Percentiles rank a stretch among this genome's conserved stretches.
Conservation (phyloP, 2,888 invertebrate genomes). For the Cephus pygmeus region DNA sequence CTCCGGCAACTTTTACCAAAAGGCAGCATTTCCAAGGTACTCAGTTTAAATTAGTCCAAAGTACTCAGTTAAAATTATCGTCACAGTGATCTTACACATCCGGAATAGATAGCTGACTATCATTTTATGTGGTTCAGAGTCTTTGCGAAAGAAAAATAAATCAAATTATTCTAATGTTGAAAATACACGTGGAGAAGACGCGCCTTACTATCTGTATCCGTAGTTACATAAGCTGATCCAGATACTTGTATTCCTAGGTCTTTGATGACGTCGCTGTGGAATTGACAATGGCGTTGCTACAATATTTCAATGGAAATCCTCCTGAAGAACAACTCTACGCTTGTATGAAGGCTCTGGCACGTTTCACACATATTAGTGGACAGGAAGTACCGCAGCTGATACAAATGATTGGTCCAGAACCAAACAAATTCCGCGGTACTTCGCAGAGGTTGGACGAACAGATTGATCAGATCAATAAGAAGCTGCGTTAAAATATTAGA, state of each 20-base stretch:
- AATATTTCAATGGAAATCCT: constrained; percentile 85
- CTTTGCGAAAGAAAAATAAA: neutral
- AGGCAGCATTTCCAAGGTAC: constrained; percentile 75
- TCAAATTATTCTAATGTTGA: neutral
- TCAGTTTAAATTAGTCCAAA: constrained; percentile 35
- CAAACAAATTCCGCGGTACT: constrained; percentile 82
- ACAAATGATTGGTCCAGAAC: constrained; percentile 91
- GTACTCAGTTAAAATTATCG: constrained; percentile 11
- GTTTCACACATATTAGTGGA: constrained; percentile 79
- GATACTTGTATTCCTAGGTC: constrained; percentile 70
- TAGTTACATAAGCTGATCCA: neutral
- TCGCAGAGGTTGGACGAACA: constrained; percentile 85
- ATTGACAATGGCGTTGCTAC: constrained; percentile 89
- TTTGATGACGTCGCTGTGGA: constrained; percentile 95
- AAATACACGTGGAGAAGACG: neutral
- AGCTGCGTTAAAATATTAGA: constrained; percentile 67
- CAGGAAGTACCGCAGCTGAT: constrained; percentile 89
- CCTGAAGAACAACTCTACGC: constrained; percentile 84
- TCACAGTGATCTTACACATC: neutral
- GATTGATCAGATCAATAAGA: constrained; percentile 79
- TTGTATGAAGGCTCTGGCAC: constrained; percentile 80
- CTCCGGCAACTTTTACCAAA: constrained; percentile 73
- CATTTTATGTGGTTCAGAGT: neutral
- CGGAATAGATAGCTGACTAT: neutral
- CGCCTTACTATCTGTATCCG: neutral